Conservation (phyloP, 2,113 vertebrate species). For the Corythaeola cristata region DNA sequence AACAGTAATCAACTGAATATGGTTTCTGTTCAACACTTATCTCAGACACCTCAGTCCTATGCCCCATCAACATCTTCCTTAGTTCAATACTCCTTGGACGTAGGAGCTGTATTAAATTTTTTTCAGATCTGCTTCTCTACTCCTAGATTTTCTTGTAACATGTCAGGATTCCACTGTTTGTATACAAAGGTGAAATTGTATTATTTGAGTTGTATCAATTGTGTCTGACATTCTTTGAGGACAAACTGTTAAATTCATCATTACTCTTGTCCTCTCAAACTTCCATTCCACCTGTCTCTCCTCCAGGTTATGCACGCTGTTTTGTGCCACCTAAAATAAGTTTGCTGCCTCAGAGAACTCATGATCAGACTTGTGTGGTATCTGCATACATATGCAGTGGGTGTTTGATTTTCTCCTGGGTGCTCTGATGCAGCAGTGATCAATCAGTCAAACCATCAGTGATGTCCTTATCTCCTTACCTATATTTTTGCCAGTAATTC, state of each 20-base stretch:
- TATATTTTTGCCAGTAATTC: not conserved
- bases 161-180: not conserved
- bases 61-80: not conserved
- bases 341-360: not conserved
- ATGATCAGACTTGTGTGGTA: not conserved
- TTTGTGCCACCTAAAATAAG: not conserved
- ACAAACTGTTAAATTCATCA: not conserved
- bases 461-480: not conserved
- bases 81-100: not conserved
- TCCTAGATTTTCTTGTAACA: not conserved
- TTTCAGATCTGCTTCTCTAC: not conserved
- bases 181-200: not conserved
- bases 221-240: not conserved
- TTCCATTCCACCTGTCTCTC: not conserved
- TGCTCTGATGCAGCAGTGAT: not conserved
- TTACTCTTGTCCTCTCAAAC: not conserved
- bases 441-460: not conserved
- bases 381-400: accelerated
- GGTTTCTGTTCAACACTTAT: not conserved
- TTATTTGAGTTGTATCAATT: not conserved
- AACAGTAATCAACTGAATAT: not conserved
- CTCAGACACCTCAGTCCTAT: not conserved
- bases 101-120: not conserved
- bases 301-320: not conserved
- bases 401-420: not conserved